Evolutionary conservation across 2,797 vertebrate genomes (phyloP), one percentile per base, ranked within the genome.

Genomic region (Helicolenus hilgendorfi): DNA sequence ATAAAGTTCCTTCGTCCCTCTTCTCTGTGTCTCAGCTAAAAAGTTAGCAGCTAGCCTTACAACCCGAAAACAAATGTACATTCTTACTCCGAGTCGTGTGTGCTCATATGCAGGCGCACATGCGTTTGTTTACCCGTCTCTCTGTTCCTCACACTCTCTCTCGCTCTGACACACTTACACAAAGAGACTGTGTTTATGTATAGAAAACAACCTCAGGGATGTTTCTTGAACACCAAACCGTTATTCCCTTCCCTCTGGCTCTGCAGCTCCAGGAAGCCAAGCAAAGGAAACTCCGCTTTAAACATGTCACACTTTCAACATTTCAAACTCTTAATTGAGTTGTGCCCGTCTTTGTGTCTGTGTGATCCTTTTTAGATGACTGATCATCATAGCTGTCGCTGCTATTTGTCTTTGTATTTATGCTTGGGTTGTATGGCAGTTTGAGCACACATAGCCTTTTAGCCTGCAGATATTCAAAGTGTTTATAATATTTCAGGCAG

Each of bases 131-230:
- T 77, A 62, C 5, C 26, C 11, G 11, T 63, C 60, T 67, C 36
- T 36, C 31, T 75, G 49, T 77, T 78, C 14, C n/a, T 86, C 29
- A 56, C 41, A n/a, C 26, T 11, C 62, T 11, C 62, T 24, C 63
- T 76, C 72, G 33, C 82, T 53, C 56, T 83, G 82, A 75, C 83
- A 80, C 9, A 31, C 33, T 69, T 70, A 31, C 75, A 86, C 85
- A 90, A 81, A 80, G 62, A 64, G 9, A 56, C n/a, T 45, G 68
- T 70, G 71, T 81, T 83, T 90, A 84, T 81, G 88, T 86, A 84
- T 91, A 91, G 80, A 87, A 91, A 94, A 93, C 84, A 87, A 86
- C 89, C 87, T 78, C n/a, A 8, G 80, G 92, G 83, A 80, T 83
- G 64, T 83, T 93, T 83, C 78, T 59, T 78, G 33, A 93, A 87